A percentile compares a stretch with the other conserved stretches of the same genome.
These are phyloP conservation scores for Drosophila equinoxialis DNA, from an alignment of 1,140 invertebrate genomes.

Conservation along the genomic window DNA sequence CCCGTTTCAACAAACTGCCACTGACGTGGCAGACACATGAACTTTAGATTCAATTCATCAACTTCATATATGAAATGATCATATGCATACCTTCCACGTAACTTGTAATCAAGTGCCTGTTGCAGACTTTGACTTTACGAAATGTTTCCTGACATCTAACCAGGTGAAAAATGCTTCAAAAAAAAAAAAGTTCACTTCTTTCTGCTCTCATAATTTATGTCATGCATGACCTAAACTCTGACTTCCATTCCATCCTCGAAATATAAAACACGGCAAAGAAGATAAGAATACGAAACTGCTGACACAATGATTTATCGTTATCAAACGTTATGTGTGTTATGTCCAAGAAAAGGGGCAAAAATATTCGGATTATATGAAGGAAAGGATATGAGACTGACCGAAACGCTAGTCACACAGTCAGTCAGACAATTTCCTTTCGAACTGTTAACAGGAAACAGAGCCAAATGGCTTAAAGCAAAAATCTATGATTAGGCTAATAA, in stretches of 20 bases:
- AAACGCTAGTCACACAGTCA: not conserved
- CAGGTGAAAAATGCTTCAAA: slow-evolving; percentile 48
- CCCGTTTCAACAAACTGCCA: not conserved
- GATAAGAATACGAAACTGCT: slow-evolving; percentile 38
- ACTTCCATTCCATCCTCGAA: not conserved
- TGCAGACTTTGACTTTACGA: slow-evolving; percentile 38
- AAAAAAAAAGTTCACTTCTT: slow-evolving; percentile 40
- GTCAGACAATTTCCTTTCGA: slow-evolving; percentile 4
- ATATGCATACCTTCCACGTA: not conserved
- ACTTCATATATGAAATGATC: not conserved
- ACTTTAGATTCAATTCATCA: not conserved
- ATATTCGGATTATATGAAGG: not conserved
- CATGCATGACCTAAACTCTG: slow-evolving; percentile 1
- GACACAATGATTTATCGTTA: slow-evolving; percentile 10
- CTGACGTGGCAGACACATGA: not conserved
- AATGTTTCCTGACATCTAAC: slow-evolving; percentile 37
- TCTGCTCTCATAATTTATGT: slow-evolving; percentile 66
- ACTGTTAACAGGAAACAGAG: not conserved
- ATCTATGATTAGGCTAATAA: slow-evolving; percentile 8
- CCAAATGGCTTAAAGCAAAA: slow-evolving; percentile 1
- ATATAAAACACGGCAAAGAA: not conserved
- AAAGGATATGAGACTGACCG: not conserved
- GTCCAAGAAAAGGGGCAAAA: not conserved
- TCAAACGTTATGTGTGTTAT: not conserved
- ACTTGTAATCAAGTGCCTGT: slow-evolving; percentile 19